Evolutionary conservation across 2,888 invertebrate genomes (phyloP).

Genomic region (Laothoe populi): DNA sequence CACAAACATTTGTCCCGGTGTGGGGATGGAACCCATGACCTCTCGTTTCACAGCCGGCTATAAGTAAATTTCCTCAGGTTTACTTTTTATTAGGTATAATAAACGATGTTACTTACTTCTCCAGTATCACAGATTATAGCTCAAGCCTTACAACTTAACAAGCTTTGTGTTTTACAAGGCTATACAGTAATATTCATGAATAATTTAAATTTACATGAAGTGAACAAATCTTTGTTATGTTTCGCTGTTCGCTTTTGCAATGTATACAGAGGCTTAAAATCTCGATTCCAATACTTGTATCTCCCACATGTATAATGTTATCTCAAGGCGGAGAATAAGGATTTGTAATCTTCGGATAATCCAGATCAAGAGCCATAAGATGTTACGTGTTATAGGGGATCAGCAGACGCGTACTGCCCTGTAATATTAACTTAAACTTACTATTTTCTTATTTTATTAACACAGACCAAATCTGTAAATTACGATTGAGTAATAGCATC

Average conservation of each 20-base stretch:
- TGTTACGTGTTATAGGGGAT: constrained; percentile 22
- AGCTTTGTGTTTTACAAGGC: constrained; percentile 15
- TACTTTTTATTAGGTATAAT: too few species aligned
- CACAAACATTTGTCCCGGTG: too few species aligned
- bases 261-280: constrained; percentile 22
- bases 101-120: constrained; percentile 14
- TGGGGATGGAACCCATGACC: too few species aligned
- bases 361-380: constrained; percentile 51
- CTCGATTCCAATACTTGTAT: constrained; percentile 32
- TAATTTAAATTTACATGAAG: constrained; percentile 18
- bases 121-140: constrained; percentile 15
- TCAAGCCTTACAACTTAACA: constrained; percentile 22
- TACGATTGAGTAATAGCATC: background rate
- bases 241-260: background rate
- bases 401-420: constrained; percentile 12
- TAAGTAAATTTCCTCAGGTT: too few species aligned
- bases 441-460: constrained; percentile 16
- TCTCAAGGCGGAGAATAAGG: constrained; percentile 57
- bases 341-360: constrained; percentile 63
- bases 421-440: constrained; percentile 15
- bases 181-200: constrained; percentile 24
- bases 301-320: constrained; percentile 52
- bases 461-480: constrained; percentile 4
- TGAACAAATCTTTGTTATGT: constrained; percentile 19
- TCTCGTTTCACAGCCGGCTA: too few species aligned